phyloP scores from a whole-genome alignment of 2,113 vertebrate species.

The Apteryx owenii region DNA sequence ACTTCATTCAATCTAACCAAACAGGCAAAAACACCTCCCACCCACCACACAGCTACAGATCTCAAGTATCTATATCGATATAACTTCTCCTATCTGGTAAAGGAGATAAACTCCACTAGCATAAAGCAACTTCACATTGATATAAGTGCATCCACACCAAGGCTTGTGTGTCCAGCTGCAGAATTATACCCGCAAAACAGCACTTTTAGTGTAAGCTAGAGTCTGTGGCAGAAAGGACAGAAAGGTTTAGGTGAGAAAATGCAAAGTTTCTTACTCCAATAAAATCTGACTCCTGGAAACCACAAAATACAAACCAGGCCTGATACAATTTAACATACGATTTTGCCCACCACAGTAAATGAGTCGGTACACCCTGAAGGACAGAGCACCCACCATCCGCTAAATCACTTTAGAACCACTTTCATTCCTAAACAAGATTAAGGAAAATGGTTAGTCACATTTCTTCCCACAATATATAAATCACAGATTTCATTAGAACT shows the following conservation, averaged over 20 bases:
- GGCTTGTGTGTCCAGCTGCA: background rate
- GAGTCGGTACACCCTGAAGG: background rate
- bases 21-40: background rate
- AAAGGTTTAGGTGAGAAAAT: background rate
- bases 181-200: background rate
- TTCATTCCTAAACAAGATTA: background rate
- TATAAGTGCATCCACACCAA: rapidly evolving
- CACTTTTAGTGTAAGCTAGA: background rate
- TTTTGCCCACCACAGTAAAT: background rate
- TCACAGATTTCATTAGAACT: background rate
- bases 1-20: background rate
- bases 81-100: background rate
- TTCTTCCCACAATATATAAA: background rate
- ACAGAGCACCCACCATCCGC: too few relatives aligned
- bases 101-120: background rate
- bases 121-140: background rate
- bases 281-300: background rate
- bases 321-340: background rate
- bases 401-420: background rate
- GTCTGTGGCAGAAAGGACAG: background rate
- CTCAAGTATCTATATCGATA: background rate
- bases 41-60: background rate
- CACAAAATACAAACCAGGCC: background rate
- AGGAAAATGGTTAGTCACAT: background rate
- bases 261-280: background rate